Evolutionary conservation across 2,888 invertebrate species (phyloP), one percentile per base, ranked within the genome.

Genomic region (Tipula unca): DNA sequence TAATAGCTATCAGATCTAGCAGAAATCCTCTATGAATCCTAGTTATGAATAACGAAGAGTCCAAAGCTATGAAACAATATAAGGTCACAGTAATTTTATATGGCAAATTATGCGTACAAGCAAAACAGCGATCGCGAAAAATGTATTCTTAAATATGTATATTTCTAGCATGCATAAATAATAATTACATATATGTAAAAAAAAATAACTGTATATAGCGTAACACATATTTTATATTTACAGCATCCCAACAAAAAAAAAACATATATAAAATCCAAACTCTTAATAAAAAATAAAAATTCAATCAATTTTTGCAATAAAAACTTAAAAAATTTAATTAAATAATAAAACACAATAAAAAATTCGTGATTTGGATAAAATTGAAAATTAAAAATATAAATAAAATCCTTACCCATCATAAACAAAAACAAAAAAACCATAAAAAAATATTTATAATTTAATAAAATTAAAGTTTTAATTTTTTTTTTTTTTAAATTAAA

Each of bases 321-420:
- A 69, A 69, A 25, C 69, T 69, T 69, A 69, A 69, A 17, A 17
- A 17, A 6, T 6, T 54, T 54, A 54, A 69, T 25, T 69, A 69
- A 69, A 25, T 25, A 69, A 69, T 25, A 69, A 69, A 25, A 25
- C 8, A 69, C 10, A 69, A 20, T 25, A 69, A 25, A 83, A 82
- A 82, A 82, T 17, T 83, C 83, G 83, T 83, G 83, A 83, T 83
- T 83, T 83, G 83, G 83, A 83, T 83, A 83, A 83, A 83, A 36
- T 85, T 36, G 25, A 25, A 36, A 36, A 85, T 85, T 85, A 85
- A 85, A 85, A 85, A 85, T 35, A 84, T 84, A 29, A 85, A 85
- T 85, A 36, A 85, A 36, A 20, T 36, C 36, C 39, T 85, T 85
- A 39, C 84, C 39, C 36, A 85, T 39, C 36, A 85, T 39, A 48